Evolutionary conservation across 2,888 invertebrate genomes (phyloP).

Genomic region (Lepidocyrtoides sp.): DNA sequence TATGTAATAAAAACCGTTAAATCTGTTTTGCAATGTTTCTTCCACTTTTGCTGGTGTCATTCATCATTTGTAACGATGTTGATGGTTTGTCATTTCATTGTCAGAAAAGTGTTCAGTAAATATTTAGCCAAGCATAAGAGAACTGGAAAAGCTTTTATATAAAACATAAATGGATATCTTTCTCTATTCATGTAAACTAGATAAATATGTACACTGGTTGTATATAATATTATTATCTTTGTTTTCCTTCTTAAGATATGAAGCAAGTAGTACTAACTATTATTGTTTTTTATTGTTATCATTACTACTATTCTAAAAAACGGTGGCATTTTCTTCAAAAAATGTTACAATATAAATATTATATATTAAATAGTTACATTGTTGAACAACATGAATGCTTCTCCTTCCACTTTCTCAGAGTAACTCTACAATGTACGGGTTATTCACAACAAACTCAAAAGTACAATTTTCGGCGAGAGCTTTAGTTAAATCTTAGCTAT

Average conservation of each 20-base stretch:
- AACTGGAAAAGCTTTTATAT: conserved; percentile 65
- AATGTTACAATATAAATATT: conserved; percentile 51
- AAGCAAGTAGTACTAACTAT: conserved; percentile 32
- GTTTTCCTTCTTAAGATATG: neutral
- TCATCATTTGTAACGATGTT: neutral
- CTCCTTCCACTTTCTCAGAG: conserved; percentile 14
- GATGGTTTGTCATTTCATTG: conserved; percentile 58
- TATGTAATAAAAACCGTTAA: neutral
- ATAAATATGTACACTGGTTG: conserved; percentile 23
- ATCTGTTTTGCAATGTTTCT: neutral
- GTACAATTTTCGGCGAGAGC: neutral
- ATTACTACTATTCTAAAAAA: conserved; percentile 40
- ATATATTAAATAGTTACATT: conserved; percentile 41
- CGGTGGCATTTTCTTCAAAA: conserved; percentile 69
- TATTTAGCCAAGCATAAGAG: conserved; percentile 70
- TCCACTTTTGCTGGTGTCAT: neutral
- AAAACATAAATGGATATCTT: conserved; percentile 71
- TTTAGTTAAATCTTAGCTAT: neutral
- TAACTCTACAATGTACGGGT: neutral
- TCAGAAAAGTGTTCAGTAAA: conserved; percentile 27
- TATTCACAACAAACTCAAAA: conserved; percentile 47
- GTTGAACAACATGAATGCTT: conserved; percentile 69
- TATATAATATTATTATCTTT: conserved; percentile 1
- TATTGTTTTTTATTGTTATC: neutral
- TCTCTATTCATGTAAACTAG: conserved; percentile 54